phyloP scores from a whole-genome alignment of 2,113 vertebrate species.

The Silurus glanis region DNA sequence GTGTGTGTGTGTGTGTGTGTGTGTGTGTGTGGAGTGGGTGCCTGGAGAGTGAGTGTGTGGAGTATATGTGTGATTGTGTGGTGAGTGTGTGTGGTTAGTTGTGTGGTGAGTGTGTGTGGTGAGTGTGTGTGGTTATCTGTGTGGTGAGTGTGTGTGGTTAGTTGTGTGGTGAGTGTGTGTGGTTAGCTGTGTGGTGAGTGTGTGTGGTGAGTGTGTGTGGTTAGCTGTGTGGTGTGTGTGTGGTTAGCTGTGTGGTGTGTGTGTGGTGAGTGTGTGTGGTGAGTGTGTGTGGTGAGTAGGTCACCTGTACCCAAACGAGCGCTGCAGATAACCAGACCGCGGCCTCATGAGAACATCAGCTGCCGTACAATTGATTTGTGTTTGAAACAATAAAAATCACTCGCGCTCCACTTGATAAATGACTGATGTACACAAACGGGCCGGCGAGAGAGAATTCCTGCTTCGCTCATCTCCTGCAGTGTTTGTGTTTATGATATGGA shows the following conservation, averaged over 20 bases:
- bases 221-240: too few species aligned
- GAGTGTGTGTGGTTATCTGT: not conserved
- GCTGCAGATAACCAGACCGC: slow-evolving; percentile 3
- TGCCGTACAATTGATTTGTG: slow-evolving; percentile 28
- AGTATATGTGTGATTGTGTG: not conserved
- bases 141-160: too few species aligned
- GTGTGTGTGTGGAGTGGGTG: too few species aligned
- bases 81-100: too few species aligned
- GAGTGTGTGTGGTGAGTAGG: not conserved
- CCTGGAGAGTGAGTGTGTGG: not conserved
- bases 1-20: too few species aligned
- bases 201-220: too few species aligned
- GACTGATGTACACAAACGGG: slow-evolving; percentile 43
- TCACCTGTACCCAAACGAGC: not conserved
- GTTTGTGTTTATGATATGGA: slow-evolving; percentile 62
- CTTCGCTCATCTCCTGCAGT: slow-evolving; percentile 43
- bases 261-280: not conserved
- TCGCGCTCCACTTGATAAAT: slow-evolving; percentile 34
- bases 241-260: not conserved
- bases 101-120: not conserved
- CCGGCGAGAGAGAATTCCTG: slow-evolving; percentile 31
- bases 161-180: too few species aligned
- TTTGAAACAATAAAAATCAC: slow-evolving; percentile 36
- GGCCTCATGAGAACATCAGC: slow-evolving; percentile 6
- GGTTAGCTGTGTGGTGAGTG: too few species aligned